Percentiles rank a stretch among this genome's conserved stretches.
Conservation (phyloP, 2,113 vertebrate genomes). For the Anoura caudifer region DNA sequence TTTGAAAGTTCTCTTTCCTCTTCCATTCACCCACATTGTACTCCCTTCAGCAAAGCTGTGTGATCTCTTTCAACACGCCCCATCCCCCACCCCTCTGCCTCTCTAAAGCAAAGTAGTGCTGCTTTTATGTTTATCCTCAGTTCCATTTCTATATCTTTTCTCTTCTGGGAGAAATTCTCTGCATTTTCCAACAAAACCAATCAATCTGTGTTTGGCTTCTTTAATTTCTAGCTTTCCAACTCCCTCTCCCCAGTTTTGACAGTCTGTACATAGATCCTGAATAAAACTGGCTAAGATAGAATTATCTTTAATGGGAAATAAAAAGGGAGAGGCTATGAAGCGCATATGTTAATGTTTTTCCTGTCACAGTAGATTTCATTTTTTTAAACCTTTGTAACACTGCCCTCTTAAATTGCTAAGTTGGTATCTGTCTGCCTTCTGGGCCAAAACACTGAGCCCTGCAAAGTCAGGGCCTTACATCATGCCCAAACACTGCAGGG, state of each 20-base stretch:
- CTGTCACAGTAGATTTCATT: conserved; percentile 53
- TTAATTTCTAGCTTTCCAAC: not conserved
- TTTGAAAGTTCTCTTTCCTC: accelerated
- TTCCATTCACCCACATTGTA: not conserved
- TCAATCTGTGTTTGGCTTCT: not conserved
- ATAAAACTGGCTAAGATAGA: not conserved
- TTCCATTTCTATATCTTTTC: not conserved
- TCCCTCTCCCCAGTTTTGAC: not conserved
- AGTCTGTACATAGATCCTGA: not conserved
- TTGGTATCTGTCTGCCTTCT: conserved; percentile 24
- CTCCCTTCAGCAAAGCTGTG: not conserved
- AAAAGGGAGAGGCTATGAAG: not conserved
- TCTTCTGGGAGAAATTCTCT: not conserved
- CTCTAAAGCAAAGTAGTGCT: not conserved
- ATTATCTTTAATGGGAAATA: not conserved
- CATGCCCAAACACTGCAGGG: not conserved
- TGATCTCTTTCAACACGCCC: not conserved
- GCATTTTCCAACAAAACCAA: not conserved
- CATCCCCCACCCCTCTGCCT: accelerated
- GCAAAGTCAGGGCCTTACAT: not conserved
- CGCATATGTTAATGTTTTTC: conserved; percentile 52
- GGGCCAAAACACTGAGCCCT: not conserved
- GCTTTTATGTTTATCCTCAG: not conserved
- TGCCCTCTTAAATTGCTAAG: not conserved
- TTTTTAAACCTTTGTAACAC: not conserved